Evolutionary conservation across 2,113 vertebrate species (phyloP).

Genomic region (Colinus virginianus): DNA sequence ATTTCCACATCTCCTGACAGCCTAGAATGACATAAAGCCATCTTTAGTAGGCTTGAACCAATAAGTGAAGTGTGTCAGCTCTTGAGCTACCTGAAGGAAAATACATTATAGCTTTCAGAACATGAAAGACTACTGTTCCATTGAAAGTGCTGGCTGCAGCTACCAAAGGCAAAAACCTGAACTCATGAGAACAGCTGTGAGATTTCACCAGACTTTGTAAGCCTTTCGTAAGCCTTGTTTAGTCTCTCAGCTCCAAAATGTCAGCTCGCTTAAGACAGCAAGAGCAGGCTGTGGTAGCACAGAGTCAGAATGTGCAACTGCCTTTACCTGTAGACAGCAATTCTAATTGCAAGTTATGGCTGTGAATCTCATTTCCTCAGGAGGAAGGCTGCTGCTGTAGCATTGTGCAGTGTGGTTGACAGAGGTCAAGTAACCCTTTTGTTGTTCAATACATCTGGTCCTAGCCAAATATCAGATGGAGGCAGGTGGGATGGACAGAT

Average conservation of each 20-base stretch:
- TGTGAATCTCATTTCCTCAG: neutral
- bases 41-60: neutral
- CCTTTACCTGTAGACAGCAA: neutral
- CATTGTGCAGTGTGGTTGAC: accelerated
- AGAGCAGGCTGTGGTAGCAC: neutral
- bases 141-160: neutral
- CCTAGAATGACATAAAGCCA: neutral
- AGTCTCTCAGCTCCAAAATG: neutral
- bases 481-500: neutral
- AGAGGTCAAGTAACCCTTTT: neutral
- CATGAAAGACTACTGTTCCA: neutral
- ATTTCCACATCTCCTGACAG: neutral
- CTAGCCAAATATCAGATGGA: neutral
- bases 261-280: neutral
- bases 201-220: neutral
- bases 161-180: neutral
- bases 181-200: neutral
- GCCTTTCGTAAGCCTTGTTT: too few species aligned
- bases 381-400: neutral
- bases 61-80: neutral
- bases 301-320: neutral
- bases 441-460: neutral
- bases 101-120: neutral
- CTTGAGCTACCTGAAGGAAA: neutral
- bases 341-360: neutral